phyloP scores from a whole-genome alignment of 2,113 vertebrate species.

The Mionectes macconnelli region DNA sequence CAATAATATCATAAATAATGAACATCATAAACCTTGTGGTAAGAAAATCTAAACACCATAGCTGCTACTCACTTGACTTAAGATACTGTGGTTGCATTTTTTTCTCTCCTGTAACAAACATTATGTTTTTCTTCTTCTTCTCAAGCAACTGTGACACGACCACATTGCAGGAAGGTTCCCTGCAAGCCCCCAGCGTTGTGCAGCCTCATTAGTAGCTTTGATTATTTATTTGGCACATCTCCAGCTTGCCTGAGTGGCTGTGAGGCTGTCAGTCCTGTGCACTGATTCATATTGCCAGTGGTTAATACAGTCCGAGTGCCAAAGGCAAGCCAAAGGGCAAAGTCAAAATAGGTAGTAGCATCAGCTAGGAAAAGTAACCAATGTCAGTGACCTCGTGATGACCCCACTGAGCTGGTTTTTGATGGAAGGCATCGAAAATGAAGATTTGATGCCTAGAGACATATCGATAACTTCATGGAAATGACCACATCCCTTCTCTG shows the following conservation, averaged over 20 bases:
- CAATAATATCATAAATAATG: neutral
- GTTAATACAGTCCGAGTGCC: conserved; percentile 11
- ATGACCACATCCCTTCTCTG: neutral
- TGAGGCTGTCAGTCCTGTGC: neutral
- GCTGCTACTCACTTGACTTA: neutral
- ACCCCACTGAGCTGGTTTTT: neutral
- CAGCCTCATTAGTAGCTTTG: conserved; percentile 48
- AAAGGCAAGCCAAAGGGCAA: conserved; percentile 56
- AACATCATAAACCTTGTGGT: neutral
- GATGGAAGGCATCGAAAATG: neutral
- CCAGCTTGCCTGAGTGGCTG: neutral
- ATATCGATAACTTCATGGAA: neutral
- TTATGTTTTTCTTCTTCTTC: neutral
- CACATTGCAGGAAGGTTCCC: neutral
- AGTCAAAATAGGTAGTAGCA: conserved; percentile 12
- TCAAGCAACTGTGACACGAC: neutral
- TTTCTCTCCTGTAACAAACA: neutral
- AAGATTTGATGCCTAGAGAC: neutral
- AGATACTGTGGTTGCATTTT: neutral
- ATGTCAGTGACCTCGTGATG: neutral
- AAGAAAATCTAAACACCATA: neutral
- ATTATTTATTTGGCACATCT: conserved; percentile 6
- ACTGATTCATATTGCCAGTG: neutral
- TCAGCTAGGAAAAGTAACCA: conserved; percentile 8
- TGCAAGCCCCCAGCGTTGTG: neutral